Conservation (phyloP, 2,797 vertebrate species). For the Bothrops alternatus region DNA sequence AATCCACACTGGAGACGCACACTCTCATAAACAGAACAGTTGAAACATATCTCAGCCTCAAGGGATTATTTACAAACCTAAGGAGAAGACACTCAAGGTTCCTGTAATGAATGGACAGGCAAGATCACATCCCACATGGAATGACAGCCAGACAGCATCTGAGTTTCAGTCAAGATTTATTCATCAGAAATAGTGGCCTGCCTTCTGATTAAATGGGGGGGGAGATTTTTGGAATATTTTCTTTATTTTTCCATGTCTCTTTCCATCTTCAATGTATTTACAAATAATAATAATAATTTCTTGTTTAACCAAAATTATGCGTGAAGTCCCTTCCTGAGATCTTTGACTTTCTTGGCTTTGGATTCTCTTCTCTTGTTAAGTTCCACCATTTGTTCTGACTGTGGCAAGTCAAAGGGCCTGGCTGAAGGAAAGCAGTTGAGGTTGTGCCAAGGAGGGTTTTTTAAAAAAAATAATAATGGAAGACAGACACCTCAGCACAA, state of each 20-base stretch:
- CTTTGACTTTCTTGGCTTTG: neutral
- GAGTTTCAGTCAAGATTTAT: neutral
- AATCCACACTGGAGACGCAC: neutral
- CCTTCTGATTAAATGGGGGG: neutral
- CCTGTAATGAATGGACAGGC: neutral
- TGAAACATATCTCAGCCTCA: neutral
- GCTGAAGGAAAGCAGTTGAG: neutral
- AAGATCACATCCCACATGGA: neutral
- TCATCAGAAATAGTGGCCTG: neutral
- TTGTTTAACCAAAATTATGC: neutral
- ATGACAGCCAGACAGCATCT: neutral
- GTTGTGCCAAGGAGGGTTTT: neutral
- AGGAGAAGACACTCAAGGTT: neutral
- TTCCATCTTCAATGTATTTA: neutral
- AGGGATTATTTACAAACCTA: neutral
- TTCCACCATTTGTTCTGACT: neutral
- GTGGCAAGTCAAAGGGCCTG: neutral
- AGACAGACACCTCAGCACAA: neutral
- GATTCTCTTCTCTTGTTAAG: neutral
- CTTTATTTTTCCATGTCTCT: neutral
- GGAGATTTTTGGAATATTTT: neutral
- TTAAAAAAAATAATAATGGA: neutral
- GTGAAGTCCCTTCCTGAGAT: neutral
- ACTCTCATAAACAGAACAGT: neutral
- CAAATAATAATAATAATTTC: neutral